Evolutionary conservation across 2,797 vertebrate genomes (phyloP), one percentile per base, ranked within the genome.

Genomic region (Gymnoscopelus braueri): DNA sequence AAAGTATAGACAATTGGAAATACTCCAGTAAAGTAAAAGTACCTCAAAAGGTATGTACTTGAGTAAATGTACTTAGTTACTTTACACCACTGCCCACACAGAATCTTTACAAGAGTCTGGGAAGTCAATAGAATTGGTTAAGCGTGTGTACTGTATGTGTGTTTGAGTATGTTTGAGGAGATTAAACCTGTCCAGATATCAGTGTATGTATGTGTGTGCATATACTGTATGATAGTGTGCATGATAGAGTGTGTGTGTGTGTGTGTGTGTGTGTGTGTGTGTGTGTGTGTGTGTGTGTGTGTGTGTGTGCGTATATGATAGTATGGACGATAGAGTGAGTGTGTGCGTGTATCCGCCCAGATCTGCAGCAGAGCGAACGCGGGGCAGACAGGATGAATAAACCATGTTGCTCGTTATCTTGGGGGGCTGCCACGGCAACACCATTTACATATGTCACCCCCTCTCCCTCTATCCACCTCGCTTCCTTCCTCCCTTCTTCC

Each of bases 371-470:
- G 57, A 55, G 52, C 65, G 24, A n/a, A 1, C 0, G 26, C 5
- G 9, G 58, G 44, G 32, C 65, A 62, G 44, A 63, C 52, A 65
- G 60, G 63, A 82, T 84, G 85, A 88, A 89, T 89, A 86, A 86
- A 85, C 83, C 77, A 85, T 79, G 78, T 72, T 44, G 26, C 74
- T 85, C 67, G 80, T 90, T 86, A 89, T 88, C 84, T 86, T 4
- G 5, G 51, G 50, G 69, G 75, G 66, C 81, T 87, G 81, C 82
- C 81, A 77, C 67, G 26, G 86, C 75, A 72, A 80, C 57, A 23
- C 14, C 65, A 84, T 90, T 88, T 87, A 83, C 89, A 91, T 87
- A 79, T 80, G 89, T 87, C 86, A 86, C 68, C 82, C 68, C 49
- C 54, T 72, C 72, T 78, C 71, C 66, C 70, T 15, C 23, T 4